Percentiles rank a stretch among this genome's conserved stretches.
Evolutionary conservation across 2,797 vertebrate species (phyloP).

Genomic region (Zalophus californianus): DNA sequence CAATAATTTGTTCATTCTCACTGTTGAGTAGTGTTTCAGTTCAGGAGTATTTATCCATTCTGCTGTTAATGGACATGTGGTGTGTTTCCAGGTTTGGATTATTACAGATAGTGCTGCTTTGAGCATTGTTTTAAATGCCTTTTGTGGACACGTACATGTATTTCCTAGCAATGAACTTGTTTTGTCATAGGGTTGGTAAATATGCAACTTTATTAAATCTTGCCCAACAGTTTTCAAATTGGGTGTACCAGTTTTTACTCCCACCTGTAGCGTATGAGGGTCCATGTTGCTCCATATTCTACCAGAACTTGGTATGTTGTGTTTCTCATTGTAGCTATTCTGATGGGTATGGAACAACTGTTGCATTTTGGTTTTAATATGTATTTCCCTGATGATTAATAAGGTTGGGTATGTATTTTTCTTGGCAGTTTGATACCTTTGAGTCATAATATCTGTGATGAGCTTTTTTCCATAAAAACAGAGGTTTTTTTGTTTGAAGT

Average conservation of each 20-base stretch:
- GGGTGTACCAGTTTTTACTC: not conserved
- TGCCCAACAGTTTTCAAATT: not conserved
- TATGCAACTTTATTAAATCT: slow-evolving; percentile 4
- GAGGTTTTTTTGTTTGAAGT: slow-evolving; percentile 33
- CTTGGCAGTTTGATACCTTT: slow-evolving; percentile 35
- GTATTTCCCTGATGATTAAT: not conserved
- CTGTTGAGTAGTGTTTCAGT: not conserved
- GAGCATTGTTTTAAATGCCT: slow-evolving; percentile 47
- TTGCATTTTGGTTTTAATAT: slow-evolving; percentile 39
- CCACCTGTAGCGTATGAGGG: not conserved
- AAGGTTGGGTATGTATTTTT: not conserved
- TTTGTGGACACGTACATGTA: not conserved
- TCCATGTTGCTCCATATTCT: not conserved
- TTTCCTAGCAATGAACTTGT: slow-evolving; percentile 27
- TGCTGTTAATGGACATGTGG: not conserved
- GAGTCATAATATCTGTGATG: slow-evolving; percentile 17
- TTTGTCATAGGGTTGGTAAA: slow-evolving; percentile 19
- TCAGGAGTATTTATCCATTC: not conserved
- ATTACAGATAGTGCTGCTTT: not conserved
- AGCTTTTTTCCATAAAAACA: slow-evolving; percentile 35
- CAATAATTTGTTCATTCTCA: slow-evolving; percentile 54
- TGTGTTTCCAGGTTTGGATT: slow-evolving; percentile 14
- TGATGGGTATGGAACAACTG: not conserved
- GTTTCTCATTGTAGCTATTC: slow-evolving; percentile 2
- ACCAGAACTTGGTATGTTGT: not conserved